A percentile compares a stretch with the other conserved stretches of the same genome.
Conservation (phyloP, 2,888 invertebrate genomes). For the Polydrusus cervinus region DNA sequence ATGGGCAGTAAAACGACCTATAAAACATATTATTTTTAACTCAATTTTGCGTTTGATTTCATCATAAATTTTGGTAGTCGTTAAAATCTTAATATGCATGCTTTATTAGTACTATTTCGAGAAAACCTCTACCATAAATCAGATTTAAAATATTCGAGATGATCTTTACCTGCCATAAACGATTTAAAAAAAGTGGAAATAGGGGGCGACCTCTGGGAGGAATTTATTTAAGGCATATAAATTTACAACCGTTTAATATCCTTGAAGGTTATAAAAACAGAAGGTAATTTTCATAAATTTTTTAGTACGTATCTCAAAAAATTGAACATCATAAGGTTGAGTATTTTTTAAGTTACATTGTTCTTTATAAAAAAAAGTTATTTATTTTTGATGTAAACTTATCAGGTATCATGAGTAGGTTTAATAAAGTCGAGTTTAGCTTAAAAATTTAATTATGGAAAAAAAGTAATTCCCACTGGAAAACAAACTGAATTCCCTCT, state of each 20-base stretch:
- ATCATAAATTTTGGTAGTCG: slow-evolving; percentile 56
- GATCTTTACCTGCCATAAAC: slow-evolving; percentile 53
- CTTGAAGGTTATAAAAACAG: slow-evolving; percentile 34
- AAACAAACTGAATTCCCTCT: too few relatives aligned
- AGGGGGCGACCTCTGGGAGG: slow-evolving; percentile 41
- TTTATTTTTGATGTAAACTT: too few relatives aligned
- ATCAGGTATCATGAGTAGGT: too few relatives aligned
- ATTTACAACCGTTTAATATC: slow-evolving; percentile 43
- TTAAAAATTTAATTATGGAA: too few relatives aligned
- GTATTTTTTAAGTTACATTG: too few relatives aligned
- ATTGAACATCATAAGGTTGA: too few relatives aligned
- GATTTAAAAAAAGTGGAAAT: slow-evolving; percentile 47
- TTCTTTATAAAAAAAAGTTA: too few relatives aligned
- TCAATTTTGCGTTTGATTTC: slow-evolving; percentile 57
- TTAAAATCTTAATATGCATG: slow-evolving; percentile 55
- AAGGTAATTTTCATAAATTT: slow-evolving; percentile 23
- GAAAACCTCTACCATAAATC: slow-evolving; percentile 54
- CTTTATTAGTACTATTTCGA: slow-evolving; percentile 56
- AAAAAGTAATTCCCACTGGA: too few relatives aligned
- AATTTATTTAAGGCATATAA: slow-evolving; percentile 39
- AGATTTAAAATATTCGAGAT: slow-evolving; percentile 54
- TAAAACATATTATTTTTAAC: slow-evolving; percentile 56
- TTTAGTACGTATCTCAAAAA: slow-evolving; percentile 15
- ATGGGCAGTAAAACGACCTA: slow-evolving; percentile 54
- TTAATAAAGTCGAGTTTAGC: too few relatives aligned